Conservation (phyloP, 2,888 invertebrate genomes). For the Orthosia gothica region DNA sequence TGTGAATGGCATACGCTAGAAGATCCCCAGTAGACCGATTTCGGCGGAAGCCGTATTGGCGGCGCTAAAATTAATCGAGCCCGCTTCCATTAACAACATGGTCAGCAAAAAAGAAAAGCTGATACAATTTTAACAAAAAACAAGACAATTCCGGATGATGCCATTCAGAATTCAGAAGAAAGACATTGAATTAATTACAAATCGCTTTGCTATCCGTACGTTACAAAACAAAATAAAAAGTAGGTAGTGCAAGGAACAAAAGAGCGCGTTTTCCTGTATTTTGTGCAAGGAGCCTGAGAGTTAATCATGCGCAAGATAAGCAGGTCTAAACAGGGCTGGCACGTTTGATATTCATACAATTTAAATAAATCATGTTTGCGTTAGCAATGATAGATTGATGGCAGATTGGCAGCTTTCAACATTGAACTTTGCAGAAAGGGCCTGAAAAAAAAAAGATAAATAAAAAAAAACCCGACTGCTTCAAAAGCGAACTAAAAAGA, state of each 20-base stretch:
- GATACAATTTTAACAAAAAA: background rate
- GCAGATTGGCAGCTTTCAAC: background rate
- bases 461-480: no score
- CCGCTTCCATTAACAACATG: no score
- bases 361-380: background rate
- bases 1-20: no score
- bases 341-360: background rate
- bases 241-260: slow-evolving; percentile 83
- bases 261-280: slow-evolving; percentile 83
- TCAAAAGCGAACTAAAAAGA: no score
- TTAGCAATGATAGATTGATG: background rate
- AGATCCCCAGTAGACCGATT: no score
- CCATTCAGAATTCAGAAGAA: background rate
- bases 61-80: no score
- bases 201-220: slow-evolving; percentile 72
- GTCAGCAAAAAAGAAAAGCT: no score
- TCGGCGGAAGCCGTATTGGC: no score
- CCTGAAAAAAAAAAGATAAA: no score
- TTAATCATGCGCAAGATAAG: slow-evolving; percentile 88
- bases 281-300: slow-evolving; percentile 83
- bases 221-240: slow-evolving; percentile 74
- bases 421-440: background rate
- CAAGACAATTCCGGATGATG: no score
- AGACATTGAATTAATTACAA: slow-evolving; percentile 1
- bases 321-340: slow-evolving; percentile 77